Conservation (phyloP, 2,888 invertebrate genomes). For the Idaea straminata region DNA sequence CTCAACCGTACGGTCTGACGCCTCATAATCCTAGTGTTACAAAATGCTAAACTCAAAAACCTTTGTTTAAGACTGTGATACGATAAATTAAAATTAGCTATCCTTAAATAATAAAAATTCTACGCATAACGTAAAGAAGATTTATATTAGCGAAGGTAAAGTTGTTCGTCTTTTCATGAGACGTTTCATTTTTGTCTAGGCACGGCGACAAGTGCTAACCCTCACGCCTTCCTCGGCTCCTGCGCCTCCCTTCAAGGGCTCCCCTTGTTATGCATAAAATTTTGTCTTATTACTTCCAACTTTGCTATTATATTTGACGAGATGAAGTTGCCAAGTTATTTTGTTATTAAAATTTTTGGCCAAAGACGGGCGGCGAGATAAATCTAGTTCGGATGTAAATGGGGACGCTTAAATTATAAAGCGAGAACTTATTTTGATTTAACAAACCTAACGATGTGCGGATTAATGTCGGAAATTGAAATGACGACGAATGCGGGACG, state of each 20-base stretch:
- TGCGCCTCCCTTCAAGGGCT: constrained; percentile 47
- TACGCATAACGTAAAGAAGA: constrained; percentile 63
- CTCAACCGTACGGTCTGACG: no score
- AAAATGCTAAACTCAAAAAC: neutral
- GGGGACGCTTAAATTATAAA: constrained; percentile 72
- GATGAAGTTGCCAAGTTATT: constrained; percentile 76
- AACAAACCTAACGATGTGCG: constrained; percentile 68
- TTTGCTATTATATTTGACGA: constrained; percentile 79
- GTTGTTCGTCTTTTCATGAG: constrained; percentile 77
- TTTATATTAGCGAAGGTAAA: constrained; percentile 76
- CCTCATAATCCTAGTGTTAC: neutral
- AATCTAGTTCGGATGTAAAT: constrained; percentile 75
- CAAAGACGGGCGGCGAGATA: constrained; percentile 53
- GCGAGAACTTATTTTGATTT: constrained; percentile 74
- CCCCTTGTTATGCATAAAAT: constrained; percentile 79
- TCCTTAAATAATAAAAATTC: constrained; percentile 60
- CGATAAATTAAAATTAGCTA: constrained; percentile 61
- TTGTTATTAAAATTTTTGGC: constrained; percentile 79
- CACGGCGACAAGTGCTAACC: constrained; percentile 72
- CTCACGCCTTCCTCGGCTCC: constrained; percentile 38
- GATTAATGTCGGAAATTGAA: constrained; percentile 68
- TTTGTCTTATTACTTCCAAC: constrained; percentile 79
- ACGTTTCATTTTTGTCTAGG: constrained; percentile 78
- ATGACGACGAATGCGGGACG: constrained; percentile 31
- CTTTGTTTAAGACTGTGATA: constrained; percentile 46